Base-by-base conservation (phyloP, 2,797 vertebrate species). In the Acanthiza pusilla region DNA sequence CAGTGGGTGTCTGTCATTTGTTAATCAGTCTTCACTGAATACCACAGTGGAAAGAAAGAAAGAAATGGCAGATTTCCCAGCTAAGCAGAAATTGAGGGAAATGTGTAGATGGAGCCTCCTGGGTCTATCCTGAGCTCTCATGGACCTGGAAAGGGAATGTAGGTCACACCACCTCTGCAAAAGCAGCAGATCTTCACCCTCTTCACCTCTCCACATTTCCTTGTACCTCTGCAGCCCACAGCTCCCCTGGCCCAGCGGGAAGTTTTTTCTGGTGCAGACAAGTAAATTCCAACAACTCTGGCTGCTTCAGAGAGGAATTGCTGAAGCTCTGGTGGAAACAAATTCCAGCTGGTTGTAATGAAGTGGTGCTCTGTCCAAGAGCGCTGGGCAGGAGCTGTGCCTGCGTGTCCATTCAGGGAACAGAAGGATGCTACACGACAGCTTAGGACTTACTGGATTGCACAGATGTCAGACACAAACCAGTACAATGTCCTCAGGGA, bases 21-120 rank as follows among this genome's bases (percentile, higher is more conserved):
- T 73, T 95, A 82, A 86, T 86, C 70, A 79, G 63, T 9, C 62
- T 84, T 60, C 63, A 29, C 71, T 60, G 67, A 34, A 27, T 55
- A 7, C 51, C 25, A 11, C 12, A 12, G 43, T 19, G 67, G 20
- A 66, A 58, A 51, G 58, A 23, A 58, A 51, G 58, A 23, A 62
- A 61, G 55, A 67, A 66, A 81, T 18, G 14, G 19, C 32, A 84
- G 42, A 79, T 89, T 76, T 95, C 38, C 60, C 77, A 73, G 77
- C 32, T 36, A 36, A 84, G 89, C 17, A 84, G 68, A 84, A 80
- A 85, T 2, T 60, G 26, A 25, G 38, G 13, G 9, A 42, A 57
- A 53, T 3, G 32, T 4, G 3, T 14, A 32, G 68, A 25, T 50
- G 48, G 38, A 82, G 53, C n/a, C 20, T 91, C n/a, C 58, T 53